Conservation (phyloP, 2,113 vertebrate species). For the Motacilla tschutschensis region DNA sequence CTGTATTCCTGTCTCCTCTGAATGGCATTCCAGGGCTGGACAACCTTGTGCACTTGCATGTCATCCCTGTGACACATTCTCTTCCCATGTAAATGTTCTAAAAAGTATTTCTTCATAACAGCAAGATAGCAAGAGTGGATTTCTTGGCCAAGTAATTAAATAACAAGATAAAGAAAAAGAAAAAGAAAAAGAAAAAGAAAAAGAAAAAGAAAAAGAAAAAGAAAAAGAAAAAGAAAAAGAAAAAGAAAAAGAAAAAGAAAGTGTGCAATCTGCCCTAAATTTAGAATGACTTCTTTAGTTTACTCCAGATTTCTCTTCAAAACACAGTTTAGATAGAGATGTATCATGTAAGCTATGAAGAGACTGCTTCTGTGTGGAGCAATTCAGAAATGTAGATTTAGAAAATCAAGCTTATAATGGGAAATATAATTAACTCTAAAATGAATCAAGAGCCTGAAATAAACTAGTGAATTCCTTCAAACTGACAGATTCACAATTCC, state of each 20-base stretch:
- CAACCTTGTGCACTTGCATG: background rate
- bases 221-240: background rate
- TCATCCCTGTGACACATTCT: background rate
- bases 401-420: background rate
- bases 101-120: background rate
- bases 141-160: background rate
- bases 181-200: background rate
- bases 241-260: background rate
- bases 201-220: background rate
- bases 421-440: background rate
- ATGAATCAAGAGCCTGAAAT: background rate
- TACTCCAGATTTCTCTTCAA: background rate
- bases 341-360: background rate
- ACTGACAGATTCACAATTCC: background rate
- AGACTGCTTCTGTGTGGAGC: background rate
- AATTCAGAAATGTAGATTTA: background rate
- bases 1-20: background rate
- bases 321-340: background rate
- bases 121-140: background rate
- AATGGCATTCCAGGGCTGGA: fast-evolving
- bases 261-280: background rate
- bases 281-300: background rate
- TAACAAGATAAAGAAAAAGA: background rate
- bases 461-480: background rate
- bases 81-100: background rate